Base-by-base conservation (phyloP, 92 coral and sea anemone genomes). In the Porites rus region DNA sequence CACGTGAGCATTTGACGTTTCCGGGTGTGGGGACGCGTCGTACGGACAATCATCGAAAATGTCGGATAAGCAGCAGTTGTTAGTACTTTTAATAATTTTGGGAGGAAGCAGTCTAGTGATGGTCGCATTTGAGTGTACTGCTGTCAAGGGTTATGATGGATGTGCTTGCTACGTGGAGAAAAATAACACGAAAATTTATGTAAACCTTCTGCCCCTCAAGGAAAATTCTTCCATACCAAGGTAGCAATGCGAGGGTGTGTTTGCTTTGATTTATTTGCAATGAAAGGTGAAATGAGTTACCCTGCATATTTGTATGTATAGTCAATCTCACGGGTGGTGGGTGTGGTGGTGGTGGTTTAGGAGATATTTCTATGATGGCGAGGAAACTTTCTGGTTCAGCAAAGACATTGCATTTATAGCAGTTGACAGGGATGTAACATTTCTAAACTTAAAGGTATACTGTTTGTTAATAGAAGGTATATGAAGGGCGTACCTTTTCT, bases 141-240 rank as follows among this genome's bases (percentile, higher is more conserved):
- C 95, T 10, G 81, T 62, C 9, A 28, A 52, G 6, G 93, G 85
- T 0, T 92, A 85, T 21, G 77, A 87, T 11, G 90, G 87, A 62
- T 94, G 98, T 72, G 85, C 98, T n/a, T 94, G 95, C 70, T 69
- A 68, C 50, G 52, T 77, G 81, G 63, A 59, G 11, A 80, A 65
- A 13, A 86, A 68, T 72, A 79, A 72, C 20, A 89, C 90, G 14
- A 69, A 80, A 10, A 25, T 72, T 58, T 83, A 59, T 28, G 78
- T 87, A 65, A 94, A 94, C 72, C 88, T 94, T 51, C 77, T 70
- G 10, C 91, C 92, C 1, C 78, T 94, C 54, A 82, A 78, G 75
- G 64, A 64, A 10, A 65, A 84, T 70, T 87, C 92, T 2, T 76
- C 77, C 12, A 65, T 56, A 14, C 98, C 95, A 50, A 89, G 98